Evolutionary conservation across 2,888 invertebrate genomes (phyloP), one percentile per base, ranked within the genome.

Genomic region (Platerodrilus igneus): DNA sequence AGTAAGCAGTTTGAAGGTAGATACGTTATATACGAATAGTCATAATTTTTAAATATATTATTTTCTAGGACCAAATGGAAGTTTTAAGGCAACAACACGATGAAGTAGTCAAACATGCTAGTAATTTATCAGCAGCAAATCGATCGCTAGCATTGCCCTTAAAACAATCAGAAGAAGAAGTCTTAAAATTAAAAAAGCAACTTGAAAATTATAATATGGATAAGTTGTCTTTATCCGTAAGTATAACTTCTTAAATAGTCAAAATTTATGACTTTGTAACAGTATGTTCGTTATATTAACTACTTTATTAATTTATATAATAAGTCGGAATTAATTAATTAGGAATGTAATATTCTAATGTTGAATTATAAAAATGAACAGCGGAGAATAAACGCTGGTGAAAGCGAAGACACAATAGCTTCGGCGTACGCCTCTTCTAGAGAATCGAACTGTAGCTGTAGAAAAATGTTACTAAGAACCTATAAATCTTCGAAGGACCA

Each of bases 141-240:
- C 85, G 83, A 56, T 77, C 77, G 47, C 70, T 91, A 8, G 72
- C 75, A 0, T 81, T 82, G 48, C 90, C 91, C 0, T 66, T 90
- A 9, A 80, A 83, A 57, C 74, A 77, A 31, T 83, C 87, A 0
- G 74, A 81, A 42, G 68, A 77, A 21, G 83, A 88, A 53, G 78
- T 87, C 4, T 74, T 76, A 13, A 86, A 88, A 41, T 71, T 86
- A 45, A 80, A 79, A 48, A 76, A 85, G 38, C 85, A 86, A 59
- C 74, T 91, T 59, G 77, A 79, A 8, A 86, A 88, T 64, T 90
- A 90, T 56, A 85, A 87, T 44, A 85, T 88, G 48, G 90, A 92
- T 64, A 89, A 88, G 59, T 76, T 81, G 46, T 81, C 83, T 22
- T 71, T 89, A 47, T 71, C 72, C 45, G 80, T 56, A 47, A 37